Percentiles rank a stretch among this genome's conserved stretches.
Conservation (phyloP, 2,888 invertebrate genomes). For the Luperina nickerlii region DNA sequence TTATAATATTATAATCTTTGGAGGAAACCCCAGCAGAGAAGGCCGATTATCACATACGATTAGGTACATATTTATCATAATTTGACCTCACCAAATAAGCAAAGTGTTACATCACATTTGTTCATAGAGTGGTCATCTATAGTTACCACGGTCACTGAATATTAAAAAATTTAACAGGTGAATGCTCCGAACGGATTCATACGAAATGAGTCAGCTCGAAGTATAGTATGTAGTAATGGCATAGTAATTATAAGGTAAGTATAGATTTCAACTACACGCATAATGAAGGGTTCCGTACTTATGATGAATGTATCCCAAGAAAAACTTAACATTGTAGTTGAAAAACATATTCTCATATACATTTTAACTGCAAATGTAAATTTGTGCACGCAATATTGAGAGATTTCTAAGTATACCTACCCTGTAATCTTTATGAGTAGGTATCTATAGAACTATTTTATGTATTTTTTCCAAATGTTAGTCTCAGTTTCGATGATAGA, state of each 20-base stretch:
- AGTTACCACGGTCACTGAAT: conserved; percentile 23
- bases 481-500: too few relatives aligned
- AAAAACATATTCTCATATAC: not conserved
- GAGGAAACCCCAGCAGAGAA: conserved; percentile 17
- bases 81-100: not conserved
- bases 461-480: too few relatives aligned
- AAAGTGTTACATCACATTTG: conserved; percentile 48
- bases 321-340: too few relatives aligned
- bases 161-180: conserved; percentile 41
- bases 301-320: not conserved
- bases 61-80: not conserved
- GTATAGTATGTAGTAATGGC: conserved; percentile 16
- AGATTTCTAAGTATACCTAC: not conserved
- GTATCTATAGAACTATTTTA: too few relatives aligned
- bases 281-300: not conserved
- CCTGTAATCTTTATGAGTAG: too few relatives aligned
- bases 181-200: conserved; percentile 31
- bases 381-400: not conserved
- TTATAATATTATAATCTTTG: not conserved
- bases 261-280: not conserved
- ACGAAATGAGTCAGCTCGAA: conserved; percentile 33
- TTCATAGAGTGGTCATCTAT: conserved; percentile 24
- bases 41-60: conserved; percentile 11
- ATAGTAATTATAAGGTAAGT: not conserved
- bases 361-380: not conserved